Conservation (phyloP, 1,140 invertebrate species). For the Plodia interpunctella region DNA sequence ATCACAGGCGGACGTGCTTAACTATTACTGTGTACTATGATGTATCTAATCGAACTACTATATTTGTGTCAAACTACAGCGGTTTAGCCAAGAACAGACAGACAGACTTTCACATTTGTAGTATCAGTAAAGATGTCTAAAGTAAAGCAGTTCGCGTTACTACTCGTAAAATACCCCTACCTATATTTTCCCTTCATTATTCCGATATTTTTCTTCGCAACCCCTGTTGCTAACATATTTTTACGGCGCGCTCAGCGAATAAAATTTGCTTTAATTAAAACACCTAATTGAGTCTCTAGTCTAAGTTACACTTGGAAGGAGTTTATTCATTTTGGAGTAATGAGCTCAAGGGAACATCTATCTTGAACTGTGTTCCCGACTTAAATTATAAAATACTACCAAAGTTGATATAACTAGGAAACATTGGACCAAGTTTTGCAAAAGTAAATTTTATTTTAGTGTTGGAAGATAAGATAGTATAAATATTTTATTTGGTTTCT, state of each 20-base stretch:
- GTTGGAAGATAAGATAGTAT: no score
- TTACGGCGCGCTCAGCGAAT: slow-evolving; percentile 14
- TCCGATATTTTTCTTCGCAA: slow-evolving; percentile 16
- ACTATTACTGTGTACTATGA: no score
- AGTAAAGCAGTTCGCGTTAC: no score
- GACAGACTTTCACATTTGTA: no score
- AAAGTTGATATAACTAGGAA: slow-evolving; percentile 1
- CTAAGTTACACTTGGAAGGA: slow-evolving; percentile 8
- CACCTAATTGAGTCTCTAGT: slow-evolving; percentile 13
- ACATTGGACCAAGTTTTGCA: neutral
- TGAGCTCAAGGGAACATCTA: neutral
- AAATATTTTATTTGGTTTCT: no score
- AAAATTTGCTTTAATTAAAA: slow-evolving; percentile 21
- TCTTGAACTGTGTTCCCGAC: neutral
- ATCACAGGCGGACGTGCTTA: no score
- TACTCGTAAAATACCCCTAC: neutral
- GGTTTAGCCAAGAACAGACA: no score
- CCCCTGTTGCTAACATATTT: slow-evolving; percentile 10
- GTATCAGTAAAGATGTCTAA: no score
- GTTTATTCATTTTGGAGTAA: slow-evolving; percentile 11
- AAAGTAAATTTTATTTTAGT: neutral
- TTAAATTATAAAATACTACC: neutral
- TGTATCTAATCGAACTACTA: no score
- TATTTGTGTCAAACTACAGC: no score
- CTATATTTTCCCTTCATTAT: slow-evolving; percentile 23